Percentiles rank a stretch among this genome's conserved stretches.
Conservation (phyloP, 1,140 invertebrate species). For the Ganaspis sp. region DNA sequence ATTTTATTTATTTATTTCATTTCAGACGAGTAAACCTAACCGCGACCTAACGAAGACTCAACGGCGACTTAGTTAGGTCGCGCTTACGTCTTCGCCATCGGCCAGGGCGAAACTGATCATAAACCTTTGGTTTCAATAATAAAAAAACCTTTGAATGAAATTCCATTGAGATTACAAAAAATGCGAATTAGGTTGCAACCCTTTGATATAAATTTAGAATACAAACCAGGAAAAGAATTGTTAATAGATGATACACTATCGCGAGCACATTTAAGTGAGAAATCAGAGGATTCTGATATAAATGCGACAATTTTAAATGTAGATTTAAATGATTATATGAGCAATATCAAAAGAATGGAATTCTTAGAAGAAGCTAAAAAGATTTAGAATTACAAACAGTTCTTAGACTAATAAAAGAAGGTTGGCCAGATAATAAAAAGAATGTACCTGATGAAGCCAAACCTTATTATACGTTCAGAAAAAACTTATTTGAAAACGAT, state of each 20-base stretch:
- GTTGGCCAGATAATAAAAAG: not conserved
- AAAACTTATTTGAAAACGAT: constrained; percentile 41
- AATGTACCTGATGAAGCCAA: constrained; percentile 16
- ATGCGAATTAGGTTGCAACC: constrained; percentile 10
- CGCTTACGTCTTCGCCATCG: too few relatives aligned
- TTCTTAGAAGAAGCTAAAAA: not conserved
- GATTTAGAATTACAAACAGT: not conserved
- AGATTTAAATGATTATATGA: not conserved
- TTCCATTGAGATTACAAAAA: constrained; percentile 45
- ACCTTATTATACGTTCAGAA: constrained; percentile 41
- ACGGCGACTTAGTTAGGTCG: too few relatives aligned
- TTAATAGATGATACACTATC: not conserved
- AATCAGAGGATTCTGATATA: not conserved
- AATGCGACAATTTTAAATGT: not conserved
- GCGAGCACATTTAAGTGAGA: not conserved
- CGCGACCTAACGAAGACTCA: too few relatives aligned
- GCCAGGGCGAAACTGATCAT: constrained; percentile 68
- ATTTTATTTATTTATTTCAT: too few relatives aligned
- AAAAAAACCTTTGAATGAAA: constrained; percentile 62
- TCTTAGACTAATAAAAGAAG: not conserved
- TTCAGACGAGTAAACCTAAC: too few relatives aligned
- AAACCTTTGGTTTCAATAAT: constrained; percentile 62
- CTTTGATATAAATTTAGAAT: not conserved
- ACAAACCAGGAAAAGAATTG: not conserved
- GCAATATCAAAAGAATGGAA: not conserved